phyloP scores from a whole-genome alignment of 1,140 invertebrate species.

The Aleiodes sp. region DNA sequence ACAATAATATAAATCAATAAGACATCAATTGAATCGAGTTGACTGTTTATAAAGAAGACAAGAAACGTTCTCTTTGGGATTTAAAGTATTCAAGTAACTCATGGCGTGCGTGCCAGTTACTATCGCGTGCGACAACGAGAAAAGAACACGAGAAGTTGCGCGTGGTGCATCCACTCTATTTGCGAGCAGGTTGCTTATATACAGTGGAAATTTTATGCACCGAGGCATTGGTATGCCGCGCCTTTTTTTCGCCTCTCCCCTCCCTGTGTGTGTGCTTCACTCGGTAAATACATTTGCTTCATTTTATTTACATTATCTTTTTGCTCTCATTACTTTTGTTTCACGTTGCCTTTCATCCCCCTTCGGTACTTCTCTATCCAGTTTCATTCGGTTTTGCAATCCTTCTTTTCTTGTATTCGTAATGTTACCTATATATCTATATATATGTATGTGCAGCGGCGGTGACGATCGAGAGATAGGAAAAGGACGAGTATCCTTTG shows the following conservation, averaged over 20 bases:
- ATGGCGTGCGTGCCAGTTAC: slow-evolving; percentile 32
- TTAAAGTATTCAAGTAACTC: slow-evolving; percentile 29
- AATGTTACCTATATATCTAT: too few relatives aligned
- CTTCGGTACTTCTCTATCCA: not conserved
- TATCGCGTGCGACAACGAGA: slow-evolving; percentile 26
- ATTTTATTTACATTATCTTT: slow-evolving; percentile 4
- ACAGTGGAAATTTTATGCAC: slow-evolving; percentile 46
- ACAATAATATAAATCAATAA: not conserved
- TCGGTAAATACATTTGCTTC: not conserved
- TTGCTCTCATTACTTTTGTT: not conserved
- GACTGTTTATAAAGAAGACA: slow-evolving; percentile 36
- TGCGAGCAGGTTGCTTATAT: slow-evolving; percentile 50
- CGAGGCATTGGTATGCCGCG: slow-evolving; percentile 40
- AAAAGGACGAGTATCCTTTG: slow-evolving; percentile 1
- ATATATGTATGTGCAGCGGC: not conserved
- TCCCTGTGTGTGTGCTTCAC: too few relatives aligned
- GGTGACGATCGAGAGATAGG: slow-evolving; percentile 15
- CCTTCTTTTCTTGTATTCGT: not conserved
- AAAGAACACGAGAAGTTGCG: slow-evolving; percentile 23
- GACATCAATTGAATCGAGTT: not conserved
- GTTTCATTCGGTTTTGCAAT: not conserved
- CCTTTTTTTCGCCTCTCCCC: slow-evolving; percentile 44
- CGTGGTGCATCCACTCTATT: slow-evolving; percentile 39
- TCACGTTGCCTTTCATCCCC: not conserved
- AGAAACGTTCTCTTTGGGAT: slow-evolving; percentile 35